A percentile compares a stretch with the other conserved stretches of the same genome.
These are phyloP conservation scores for Alectura lathami DNA, from an alignment of 2,113 vertebrate genomes.

Conservation along the genomic window DNA sequence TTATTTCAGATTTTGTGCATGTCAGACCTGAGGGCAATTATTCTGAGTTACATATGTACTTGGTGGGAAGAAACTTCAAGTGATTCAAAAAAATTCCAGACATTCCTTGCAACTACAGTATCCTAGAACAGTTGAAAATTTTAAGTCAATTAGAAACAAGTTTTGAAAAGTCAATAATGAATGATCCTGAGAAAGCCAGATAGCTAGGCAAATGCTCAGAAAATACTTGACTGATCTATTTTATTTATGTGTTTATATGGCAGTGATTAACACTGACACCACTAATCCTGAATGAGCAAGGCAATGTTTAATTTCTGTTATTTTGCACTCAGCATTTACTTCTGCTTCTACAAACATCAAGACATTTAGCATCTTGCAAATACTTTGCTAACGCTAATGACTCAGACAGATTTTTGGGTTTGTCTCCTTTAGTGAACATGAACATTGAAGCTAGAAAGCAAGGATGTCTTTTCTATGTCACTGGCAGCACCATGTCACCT, in stretches of 20 bases:
- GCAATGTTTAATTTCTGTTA: constrained; percentile 42
- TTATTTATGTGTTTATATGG: constrained; percentile 17
- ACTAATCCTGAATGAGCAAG: constrained; percentile 17
- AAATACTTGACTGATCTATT: background rate
- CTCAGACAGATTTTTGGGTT: background rate
- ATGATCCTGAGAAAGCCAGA: background rate
- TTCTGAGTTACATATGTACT: background rate
- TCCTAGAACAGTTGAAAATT: background rate
- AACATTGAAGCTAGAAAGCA: background rate
- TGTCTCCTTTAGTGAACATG: background rate
- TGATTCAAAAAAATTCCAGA: background rate
- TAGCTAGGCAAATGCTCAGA: constrained; percentile 8
- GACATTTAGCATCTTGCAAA: constrained; percentile 24
- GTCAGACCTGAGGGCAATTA: background rate
- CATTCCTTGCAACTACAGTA: background rate
- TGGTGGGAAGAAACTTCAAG: background rate
- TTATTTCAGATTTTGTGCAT: background rate
- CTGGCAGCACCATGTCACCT: background rate
- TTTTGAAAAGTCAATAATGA: background rate
- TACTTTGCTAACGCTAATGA: constrained; percentile 18
- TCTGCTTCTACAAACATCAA: constrained; percentile 27
- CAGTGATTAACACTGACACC: constrained; percentile 24
- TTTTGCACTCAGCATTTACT: constrained; percentile 19
- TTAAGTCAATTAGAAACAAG: constrained; percentile 6
- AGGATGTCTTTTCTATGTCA: background rate